A percentile compares a stretch with the other conserved stretches of the same genome.
Evolutionary conservation across 2,797 vertebrate genomes (phyloP).

Genomic region (Phrynocephalus guinanensis): DNA sequence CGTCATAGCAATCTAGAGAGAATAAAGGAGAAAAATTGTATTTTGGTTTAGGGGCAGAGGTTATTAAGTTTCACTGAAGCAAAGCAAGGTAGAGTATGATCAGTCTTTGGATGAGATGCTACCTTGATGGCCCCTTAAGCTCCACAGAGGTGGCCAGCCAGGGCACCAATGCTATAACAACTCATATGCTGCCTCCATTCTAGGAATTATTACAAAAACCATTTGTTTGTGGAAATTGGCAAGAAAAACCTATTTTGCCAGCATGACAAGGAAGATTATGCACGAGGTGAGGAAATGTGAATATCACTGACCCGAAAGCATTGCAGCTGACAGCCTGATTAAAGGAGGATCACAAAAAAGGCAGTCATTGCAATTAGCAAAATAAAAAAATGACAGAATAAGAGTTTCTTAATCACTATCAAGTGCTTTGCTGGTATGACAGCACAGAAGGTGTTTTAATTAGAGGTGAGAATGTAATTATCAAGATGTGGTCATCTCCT

Average conservation of each 20-base stretch:
- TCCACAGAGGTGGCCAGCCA: background rate
- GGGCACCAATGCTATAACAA: background rate
- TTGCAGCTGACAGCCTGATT: background rate
- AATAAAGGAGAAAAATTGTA: too few relatives aligned
- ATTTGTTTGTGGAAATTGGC: background rate
- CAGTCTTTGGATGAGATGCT: background rate
- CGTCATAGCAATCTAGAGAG: background rate
- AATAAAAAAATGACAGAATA: constrained; percentile 25
- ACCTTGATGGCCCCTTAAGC: background rate
- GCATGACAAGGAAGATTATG: constrained; percentile 1
- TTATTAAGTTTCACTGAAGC: background rate
- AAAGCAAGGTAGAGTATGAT: background rate
- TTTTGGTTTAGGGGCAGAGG: background rate
- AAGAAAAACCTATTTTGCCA: background rate
- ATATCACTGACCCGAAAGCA: background rate
- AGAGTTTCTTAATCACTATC: constrained; percentile 23
- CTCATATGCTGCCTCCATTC: background rate
- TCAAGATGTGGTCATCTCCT: constrained; percentile 2
- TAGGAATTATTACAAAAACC: background rate
- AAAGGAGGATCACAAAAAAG: constrained; percentile 22
- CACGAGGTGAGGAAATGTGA: background rate
- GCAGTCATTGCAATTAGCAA: constrained; percentile 22
- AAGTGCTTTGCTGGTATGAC: constrained; percentile 27
- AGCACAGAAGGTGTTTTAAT: constrained; percentile 25
- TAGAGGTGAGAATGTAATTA: constrained; percentile 38